phyloP scores from a whole-genome alignment of 2,888 invertebrate genomes.

The Andrena minutula region DNA sequence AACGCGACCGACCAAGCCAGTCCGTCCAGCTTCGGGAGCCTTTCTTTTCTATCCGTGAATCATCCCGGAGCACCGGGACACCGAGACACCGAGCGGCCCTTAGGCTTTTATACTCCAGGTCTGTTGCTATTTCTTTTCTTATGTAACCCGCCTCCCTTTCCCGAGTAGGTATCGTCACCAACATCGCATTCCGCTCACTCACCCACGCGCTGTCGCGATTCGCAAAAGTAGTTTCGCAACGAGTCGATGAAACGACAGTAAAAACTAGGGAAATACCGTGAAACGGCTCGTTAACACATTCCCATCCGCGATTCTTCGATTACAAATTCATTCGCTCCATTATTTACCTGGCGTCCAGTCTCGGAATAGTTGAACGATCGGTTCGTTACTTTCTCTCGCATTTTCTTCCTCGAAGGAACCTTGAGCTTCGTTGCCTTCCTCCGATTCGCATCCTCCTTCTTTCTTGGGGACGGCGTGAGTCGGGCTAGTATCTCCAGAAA shows the following conservation, averaged over 20 bases:
- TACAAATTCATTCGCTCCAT: neutral
- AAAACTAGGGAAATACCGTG: too few species aligned
- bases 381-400: neutral
- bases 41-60: slow-evolving; percentile 56
- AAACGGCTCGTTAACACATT: too few species aligned
- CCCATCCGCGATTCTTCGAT: neutral
- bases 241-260: too few species aligned
- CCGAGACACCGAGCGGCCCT: neutral
- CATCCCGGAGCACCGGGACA: slow-evolving; percentile 42
- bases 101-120: slow-evolving; percentile 3
- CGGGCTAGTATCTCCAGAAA: slow-evolving; percentile 47
- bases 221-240: neutral
- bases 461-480: slow-evolving; percentile 61
- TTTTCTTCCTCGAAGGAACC: neutral
- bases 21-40: slow-evolving; percentile 16
- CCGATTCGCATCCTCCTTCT: neutral
- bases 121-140: slow-evolving; percentile 47
- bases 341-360: slow-evolving; percentile 6
- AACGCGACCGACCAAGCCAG: slow-evolving; percentile 7
- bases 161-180: neutral
- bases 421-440: neutral
- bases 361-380: neutral
- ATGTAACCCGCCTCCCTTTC: slow-evolving; percentile 46
- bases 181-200: slow-evolving; percentile 45
- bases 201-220: slow-evolving; percentile 7